Base-by-base conservation (phyloP, 2,888 invertebrate genomes). In the Ephialtes manifestator region DNA sequence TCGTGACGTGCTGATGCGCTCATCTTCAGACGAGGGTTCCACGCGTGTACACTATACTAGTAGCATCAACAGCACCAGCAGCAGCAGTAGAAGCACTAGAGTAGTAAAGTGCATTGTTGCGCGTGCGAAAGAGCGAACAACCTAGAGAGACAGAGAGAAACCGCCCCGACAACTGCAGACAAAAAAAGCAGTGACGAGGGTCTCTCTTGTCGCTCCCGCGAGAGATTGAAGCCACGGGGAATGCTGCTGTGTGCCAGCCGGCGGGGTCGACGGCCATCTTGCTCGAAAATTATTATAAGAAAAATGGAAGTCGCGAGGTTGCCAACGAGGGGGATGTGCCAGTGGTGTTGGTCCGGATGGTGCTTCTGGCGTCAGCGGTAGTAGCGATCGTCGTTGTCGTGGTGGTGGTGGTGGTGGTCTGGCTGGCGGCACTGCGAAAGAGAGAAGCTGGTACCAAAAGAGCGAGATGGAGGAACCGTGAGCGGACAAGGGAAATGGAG, bases 241-340 rank as follows among this genome's bases (percentile, higher is more conserved):
- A 65, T 43, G 48, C 51, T 39, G 20, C 63, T 13, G 39, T 35
- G 82, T 58, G 81, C 74, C 74, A 76, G 82, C 70, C 82, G 70
- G 77, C 51, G 77, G 77, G 79, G 78, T 80, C 74, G 74, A 79
- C 87, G 84, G 85, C 87, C 87, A 88, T 87, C 87, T 88, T 88
- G 86, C 67, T 70, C 72, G 81, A 87, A 82, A 87, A 87, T 87
- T 87, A 87, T 87, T 87, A 83, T 79, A 83, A 86, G 83, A 85
- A 85, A 86, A 83, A 79, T 85, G 79, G 84, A 86, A 82, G 85
- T 80, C 83, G 83, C 80, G 83, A 83, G 85, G 83, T 83, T 83
- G 83, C 76, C 83, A 85, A 85, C 83, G 83, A 80, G 63, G 51
- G 72, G 79, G 71, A 60, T 79, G 71, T 51, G 60, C 78, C 63